A percentile compares a stretch with the other conserved stretches of the same genome.
Conservation (phyloP, 2,888 invertebrate genomes). For the Napeogenes sylphis region DNA sequence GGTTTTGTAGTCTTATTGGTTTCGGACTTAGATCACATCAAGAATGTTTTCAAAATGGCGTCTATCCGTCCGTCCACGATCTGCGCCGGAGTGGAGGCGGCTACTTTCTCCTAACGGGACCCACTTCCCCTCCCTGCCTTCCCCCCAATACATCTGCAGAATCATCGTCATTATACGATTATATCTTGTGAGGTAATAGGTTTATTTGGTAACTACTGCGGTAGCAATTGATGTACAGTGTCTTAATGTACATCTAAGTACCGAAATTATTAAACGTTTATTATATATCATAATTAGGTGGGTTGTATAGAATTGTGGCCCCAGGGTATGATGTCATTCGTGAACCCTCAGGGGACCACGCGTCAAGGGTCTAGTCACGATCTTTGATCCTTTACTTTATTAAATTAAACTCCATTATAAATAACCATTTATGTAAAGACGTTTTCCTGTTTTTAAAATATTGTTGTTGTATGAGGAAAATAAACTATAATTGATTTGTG, state of each 20-base stretch:
- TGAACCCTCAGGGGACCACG: slow-evolving; percentile 44
- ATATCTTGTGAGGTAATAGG: slow-evolving; percentile 46
- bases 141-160: slow-evolving; percentile 44
- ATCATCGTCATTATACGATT: slow-evolving; percentile 42
- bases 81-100: slow-evolving; percentile 63
- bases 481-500: no score
- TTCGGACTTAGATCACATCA: slow-evolving; percentile 26
- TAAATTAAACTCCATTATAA: slow-evolving; percentile 20
- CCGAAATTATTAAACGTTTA: neutral
- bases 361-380: slow-evolving; percentile 52
- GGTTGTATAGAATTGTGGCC: slow-evolving; percentile 13
- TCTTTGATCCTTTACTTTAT: slow-evolving; percentile 30
- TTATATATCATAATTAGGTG: neutral
- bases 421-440: neutral
- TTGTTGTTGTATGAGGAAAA: no score
- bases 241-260: neutral
- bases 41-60: slow-evolving; percentile 55
- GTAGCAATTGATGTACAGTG: slow-evolving; percentile 12
- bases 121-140: slow-evolving; percentile 36
- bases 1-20: slow-evolving; percentile 10
- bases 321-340: slow-evolving; percentile 32
- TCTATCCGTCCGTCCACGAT: slow-evolving; percentile 55
- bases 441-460: no score
- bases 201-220: slow-evolving; percentile 13
- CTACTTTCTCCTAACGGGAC: slow-evolving; percentile 78